Evolutionary conservation across 1,140 invertebrate genomes (phyloP), one percentile per base, ranked within the genome.

Genomic region (Leptinotarsa texana): DNA sequence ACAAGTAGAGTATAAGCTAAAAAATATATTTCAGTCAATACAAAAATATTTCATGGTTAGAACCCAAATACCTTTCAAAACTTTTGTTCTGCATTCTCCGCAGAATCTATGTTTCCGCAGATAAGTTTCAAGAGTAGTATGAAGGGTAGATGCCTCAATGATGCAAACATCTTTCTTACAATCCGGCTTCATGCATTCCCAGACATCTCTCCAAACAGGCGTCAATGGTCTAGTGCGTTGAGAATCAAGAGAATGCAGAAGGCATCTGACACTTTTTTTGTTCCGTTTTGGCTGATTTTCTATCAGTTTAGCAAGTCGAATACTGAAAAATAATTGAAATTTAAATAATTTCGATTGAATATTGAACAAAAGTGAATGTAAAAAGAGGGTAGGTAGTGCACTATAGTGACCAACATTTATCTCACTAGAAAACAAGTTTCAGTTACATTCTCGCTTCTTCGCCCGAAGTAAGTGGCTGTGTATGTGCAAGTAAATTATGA

Each of bases 21-120:
- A 82, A 92, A 88, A 80, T 22, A 2, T 42, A 42, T 42, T 42
- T 11, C 8, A 42, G 33, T 11, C 33, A 42, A 42, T 42, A 42
- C 8, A 42, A 42, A 42, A 11, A 18, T 33, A 17, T 69, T 13
- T 17, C 1, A 33, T 17, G 13, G 4, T 42, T 69, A 69, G 0
- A 69, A 42, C 8, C 33, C 33, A 42, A 24, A 57, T 74, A 84
- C 83, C 83, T 79, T 83, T 85, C 42, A 83, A 75, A 69, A 97
- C 95, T 88, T 97, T 98, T 74, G 94, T 94, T 74, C 95, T 93
- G 83, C 96, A 98, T 84, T 97, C 96, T 1, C 91, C 90, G 84
- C 95, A 97, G 87, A 97, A 97, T 82, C 95, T 92, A 85, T 98
- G 95, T 88, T 97, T 97, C 73, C 92, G 89, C 51, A 98, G 88